Evolutionary conservation across 1,140 invertebrate species (phyloP).

Genomic region (Mylabris phalerata): DNA sequence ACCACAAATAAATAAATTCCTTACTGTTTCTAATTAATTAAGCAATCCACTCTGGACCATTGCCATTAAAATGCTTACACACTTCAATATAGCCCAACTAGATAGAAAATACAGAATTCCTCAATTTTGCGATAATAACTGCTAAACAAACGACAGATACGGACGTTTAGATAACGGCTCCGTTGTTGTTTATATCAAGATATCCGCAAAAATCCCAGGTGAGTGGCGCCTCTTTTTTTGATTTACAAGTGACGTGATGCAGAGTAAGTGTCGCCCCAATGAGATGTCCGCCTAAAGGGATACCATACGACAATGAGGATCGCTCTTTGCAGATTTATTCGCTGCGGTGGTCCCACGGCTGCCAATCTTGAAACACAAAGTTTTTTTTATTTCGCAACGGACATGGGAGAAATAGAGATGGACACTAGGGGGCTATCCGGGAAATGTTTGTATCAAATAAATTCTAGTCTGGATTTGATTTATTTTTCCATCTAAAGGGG

Average conservation of each 20-base stretch:
- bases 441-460: background rate
- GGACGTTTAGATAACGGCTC: too few relatives aligned
- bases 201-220: slow-evolving; percentile 20
- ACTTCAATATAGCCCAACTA: too few relatives aligned
- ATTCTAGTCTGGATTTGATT: slow-evolving; percentile 1
- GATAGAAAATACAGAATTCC: too few relatives aligned
- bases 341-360: slow-evolving; percentile 27
- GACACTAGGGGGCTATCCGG: slow-evolving; percentile 11
- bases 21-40: too few relatives aligned
- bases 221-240: slow-evolving; percentile 30
- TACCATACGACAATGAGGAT: slow-evolving; percentile 24
- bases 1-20: too few relatives aligned
- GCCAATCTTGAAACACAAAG: slow-evolving; percentile 24
- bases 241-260: slow-evolving; percentile 31
- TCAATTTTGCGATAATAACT: too few relatives aligned
- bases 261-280: slow-evolving; percentile 21
- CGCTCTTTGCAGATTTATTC: slow-evolving; percentile 32
- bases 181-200: too few relatives aligned
- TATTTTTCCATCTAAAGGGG: too few relatives aligned
- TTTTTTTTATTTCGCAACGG: slow-evolving; percentile 13
- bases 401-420: slow-evolving; percentile 11
- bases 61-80: too few relatives aligned
- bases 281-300: slow-evolving; percentile 23
- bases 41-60: too few relatives aligned
- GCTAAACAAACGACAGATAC: too few relatives aligned